Percentiles rank a stretch among this genome's conserved stretches.
Conservation (phyloP, 2,888 invertebrate species). For the Rhingia rostrata region DNA sequence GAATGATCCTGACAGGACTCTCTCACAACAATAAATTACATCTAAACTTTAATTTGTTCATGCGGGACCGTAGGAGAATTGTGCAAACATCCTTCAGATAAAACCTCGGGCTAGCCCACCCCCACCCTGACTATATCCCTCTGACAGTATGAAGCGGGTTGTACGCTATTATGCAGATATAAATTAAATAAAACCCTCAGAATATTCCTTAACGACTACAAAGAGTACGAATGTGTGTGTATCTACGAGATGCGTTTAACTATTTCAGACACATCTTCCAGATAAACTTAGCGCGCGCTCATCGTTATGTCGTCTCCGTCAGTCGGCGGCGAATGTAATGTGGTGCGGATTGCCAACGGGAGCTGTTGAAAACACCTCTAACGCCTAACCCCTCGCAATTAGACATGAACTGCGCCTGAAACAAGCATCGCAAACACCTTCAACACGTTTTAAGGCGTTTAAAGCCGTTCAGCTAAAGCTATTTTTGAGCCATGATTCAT, state of each 20-base stretch:
- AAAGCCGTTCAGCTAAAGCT: background rate
- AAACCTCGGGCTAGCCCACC: background rate
- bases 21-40: slow-evolving; percentile 62
- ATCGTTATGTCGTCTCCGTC: slow-evolving; percentile 59
- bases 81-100: slow-evolving; percentile 58
- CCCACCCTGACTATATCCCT: slow-evolving; percentile 16
- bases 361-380: slow-evolving; percentile 50
- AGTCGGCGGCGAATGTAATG: slow-evolving; percentile 26
- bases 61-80: slow-evolving; percentile 50
- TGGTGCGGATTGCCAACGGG: slow-evolving; percentile 46
- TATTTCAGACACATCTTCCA: slow-evolving; percentile 56
- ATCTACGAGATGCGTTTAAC: slow-evolving; percentile 47
- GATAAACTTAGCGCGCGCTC: slow-evolving; percentile 64
- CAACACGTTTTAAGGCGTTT: slow-evolving; percentile 27
- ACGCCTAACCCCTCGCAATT: slow-evolving; percentile 57
- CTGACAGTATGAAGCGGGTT: background rate
- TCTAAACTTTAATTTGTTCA: slow-evolving; percentile 55
- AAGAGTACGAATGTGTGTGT: slow-evolving; percentile 15
- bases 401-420: slow-evolving; percentile 41
- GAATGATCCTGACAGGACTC: slow-evolving; percentile 57
- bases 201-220: slow-evolving; percentile 55
- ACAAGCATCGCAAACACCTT: slow-evolving; percentile 55
- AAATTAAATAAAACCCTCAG: slow-evolving; percentile 64
- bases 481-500: slow-evolving; percentile 6
- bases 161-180: slow-evolving; percentile 35